phyloP scores from a whole-genome alignment of 2,888 invertebrate species.

The Zygogramma bicolorata region DNA sequence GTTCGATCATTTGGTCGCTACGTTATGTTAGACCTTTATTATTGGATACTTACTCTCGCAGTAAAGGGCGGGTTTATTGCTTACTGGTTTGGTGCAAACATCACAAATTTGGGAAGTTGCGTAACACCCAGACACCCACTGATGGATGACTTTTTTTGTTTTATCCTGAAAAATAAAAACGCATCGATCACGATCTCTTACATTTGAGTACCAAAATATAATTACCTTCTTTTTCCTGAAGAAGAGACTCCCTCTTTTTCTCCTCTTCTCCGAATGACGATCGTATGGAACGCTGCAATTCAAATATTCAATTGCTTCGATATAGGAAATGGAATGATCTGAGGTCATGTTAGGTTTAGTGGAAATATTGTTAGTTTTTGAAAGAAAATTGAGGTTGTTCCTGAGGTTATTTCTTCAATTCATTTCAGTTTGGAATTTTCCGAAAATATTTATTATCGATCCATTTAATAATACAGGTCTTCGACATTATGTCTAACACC shows the following conservation, averaged over 20 bases:
- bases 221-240: slow-evolving; percentile 90
- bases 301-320: not conserved
- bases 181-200: not conserved
- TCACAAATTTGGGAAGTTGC: slow-evolving; percentile 78
- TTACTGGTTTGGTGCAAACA: slow-evolving; percentile 82
- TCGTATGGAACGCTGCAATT: slow-evolving; percentile 72
- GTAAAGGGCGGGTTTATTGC: slow-evolving; percentile 85
- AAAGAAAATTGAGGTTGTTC: not conserved
- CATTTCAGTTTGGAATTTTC: too few species aligned
- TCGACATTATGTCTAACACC: too few species aligned
- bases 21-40: too few species aligned
- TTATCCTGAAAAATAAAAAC: slow-evolving; percentile 72
- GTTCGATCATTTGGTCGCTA: too few species aligned
- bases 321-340: too few species aligned
- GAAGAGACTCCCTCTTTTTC: slow-evolving; percentile 90
- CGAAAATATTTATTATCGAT: too few species aligned
- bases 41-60: slow-evolving; percentile 80
- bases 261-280: slow-evolving; percentile 85
- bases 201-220: not conserved
- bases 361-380: not conserved
- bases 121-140: slow-evolving; percentile 79
- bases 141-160: slow-evolving; percentile 79
- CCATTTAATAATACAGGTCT: too few species aligned
- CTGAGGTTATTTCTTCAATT: not conserved
- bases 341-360: too few species aligned